These are phyloP conservation scores for Glomeris maerens DNA, from an alignment of 1,140 invertebrate genomes.

Conservation along the genomic window DNA sequence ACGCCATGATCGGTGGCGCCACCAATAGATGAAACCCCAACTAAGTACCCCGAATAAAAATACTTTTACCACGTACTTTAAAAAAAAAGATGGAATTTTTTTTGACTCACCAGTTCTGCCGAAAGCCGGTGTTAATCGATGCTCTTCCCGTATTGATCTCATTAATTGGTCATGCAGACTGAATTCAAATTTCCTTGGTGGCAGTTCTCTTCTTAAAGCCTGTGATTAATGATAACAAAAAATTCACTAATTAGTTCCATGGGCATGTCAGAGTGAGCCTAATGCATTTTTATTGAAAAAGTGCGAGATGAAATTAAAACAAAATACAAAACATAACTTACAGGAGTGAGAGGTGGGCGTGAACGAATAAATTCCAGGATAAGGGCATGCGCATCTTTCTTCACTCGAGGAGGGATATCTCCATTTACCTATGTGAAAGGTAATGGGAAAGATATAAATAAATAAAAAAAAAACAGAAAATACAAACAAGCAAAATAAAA, in stretches of 20 bases:
- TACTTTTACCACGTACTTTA: no score
- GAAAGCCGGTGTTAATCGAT: conserved; percentile 22
- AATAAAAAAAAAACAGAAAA: no score
- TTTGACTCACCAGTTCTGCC: conserved; percentile 20
- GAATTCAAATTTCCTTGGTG: conserved; percentile 47
- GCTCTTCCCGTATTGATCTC: conserved; percentile 70
- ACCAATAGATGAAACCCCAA: no score
- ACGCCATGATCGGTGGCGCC: no score
- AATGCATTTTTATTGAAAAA: conserved; percentile 8
- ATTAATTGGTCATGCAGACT: conserved; percentile 72
- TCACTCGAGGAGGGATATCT: conserved; percentile 61
- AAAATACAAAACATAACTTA: conserved; percentile 31
- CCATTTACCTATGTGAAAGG: conserved; percentile 46
- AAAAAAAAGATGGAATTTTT: no score
- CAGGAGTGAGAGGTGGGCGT: conserved; percentile 81
- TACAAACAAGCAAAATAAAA: no score
- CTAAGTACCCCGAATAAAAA: no score
- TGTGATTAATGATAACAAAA: conserved; percentile 26
- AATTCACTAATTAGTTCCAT: background rate
- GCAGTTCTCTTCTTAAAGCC: conserved; percentile 76
- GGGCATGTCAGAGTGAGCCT: conserved; percentile 10
- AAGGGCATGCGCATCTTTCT: conserved; percentile 85
- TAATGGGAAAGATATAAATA: conserved; percentile 7
- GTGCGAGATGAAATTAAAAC: background rate
- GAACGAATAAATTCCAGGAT: conserved; percentile 94